phyloP scores from a whole-genome alignment of 2,888 invertebrate genomes.

The Thereva unica region DNA sequence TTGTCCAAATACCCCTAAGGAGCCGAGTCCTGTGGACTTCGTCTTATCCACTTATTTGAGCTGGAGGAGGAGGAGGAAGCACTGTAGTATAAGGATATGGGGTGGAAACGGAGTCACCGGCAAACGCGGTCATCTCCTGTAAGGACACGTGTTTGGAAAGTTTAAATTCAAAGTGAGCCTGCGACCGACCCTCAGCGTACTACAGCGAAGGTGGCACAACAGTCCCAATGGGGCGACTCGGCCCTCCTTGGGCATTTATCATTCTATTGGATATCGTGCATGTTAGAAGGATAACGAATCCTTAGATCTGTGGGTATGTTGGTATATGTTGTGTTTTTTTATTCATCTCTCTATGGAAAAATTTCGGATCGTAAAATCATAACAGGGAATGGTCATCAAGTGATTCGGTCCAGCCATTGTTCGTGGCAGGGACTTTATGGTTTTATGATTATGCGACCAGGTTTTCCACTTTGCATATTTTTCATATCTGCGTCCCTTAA shows the following conservation, averaged over 20 bases:
- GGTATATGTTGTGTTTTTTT: constrained; percentile 11
- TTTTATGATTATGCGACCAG: constrained; percentile 39
- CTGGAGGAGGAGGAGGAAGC: neutral
- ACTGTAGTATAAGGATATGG: constrained; percentile 1
- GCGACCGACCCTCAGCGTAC: constrained; percentile 11
- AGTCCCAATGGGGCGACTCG: constrained; percentile 4
- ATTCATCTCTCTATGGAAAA: constrained; percentile 14
- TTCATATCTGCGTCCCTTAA: constrained; percentile 8
- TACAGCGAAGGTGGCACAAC: neutral
- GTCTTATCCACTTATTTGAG: neutral
- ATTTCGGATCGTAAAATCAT: constrained; percentile 35
- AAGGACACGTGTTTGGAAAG: constrained; percentile 41
- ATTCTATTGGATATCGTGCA: constrained; percentile 34
- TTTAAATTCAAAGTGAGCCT: constrained; percentile 36
- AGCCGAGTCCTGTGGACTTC: neutral
- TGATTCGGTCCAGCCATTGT: constrained; percentile 22
- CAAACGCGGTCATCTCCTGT: constrained; percentile 36
- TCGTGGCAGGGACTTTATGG: constrained; percentile 35
- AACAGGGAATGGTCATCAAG: constrained; percentile 35
- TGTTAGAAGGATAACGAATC: constrained; percentile 25
- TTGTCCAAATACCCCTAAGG: constrained; percentile 28
- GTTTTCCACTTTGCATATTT: constrained; percentile 39
- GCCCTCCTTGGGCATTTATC: constrained; percentile 30
- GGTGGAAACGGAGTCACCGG: constrained; percentile 7
- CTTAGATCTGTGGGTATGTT: constrained; percentile 7